Evolutionary conservation across 2,797 vertebrate species (phyloP).

Genomic region (Myoxocephalus aenaeus): DNA sequence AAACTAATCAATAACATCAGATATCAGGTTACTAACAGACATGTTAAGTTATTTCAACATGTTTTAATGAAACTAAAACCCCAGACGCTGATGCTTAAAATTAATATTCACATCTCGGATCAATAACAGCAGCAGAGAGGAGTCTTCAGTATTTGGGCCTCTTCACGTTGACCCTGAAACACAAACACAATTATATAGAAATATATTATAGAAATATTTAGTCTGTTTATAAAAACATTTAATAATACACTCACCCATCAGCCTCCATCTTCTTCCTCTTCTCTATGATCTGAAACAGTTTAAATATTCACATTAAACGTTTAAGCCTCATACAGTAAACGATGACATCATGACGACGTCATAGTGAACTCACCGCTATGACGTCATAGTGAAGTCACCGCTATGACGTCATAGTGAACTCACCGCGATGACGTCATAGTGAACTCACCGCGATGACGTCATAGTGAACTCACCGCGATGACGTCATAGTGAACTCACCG

Average conservation of each 20-base stretch:
- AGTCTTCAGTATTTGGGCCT: constrained; percentile 91
- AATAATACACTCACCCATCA: constrained; percentile 87
- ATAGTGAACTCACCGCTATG: too few species aligned
- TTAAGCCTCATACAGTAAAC: too few species aligned
- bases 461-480: too few species aligned
- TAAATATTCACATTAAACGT: too few species aligned
- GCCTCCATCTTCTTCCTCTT: constrained; percentile 99
- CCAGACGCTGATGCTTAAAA: neutral
- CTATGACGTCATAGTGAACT: too few species aligned
- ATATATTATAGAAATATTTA: too few species aligned
- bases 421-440: neutral
- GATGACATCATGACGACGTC: too few species aligned
- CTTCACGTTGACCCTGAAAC: constrained; percentile 90
- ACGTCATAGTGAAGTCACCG: too few species aligned
- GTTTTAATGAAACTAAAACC: neutral
- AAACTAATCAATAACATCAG: too few species aligned
- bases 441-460: neutral
- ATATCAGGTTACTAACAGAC: neutral
- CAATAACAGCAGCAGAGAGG: neutral
- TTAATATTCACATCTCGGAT: neutral
- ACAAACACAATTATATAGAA: neutral
- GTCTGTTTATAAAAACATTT: too few species aligned
- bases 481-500: constrained; percentile 32
- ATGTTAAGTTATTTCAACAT: neutral
- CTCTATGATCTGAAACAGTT: constrained; percentile 91